These are phyloP conservation scores for Catharus fuscescens DNA, from an alignment of 2,113 vertebrate genomes.

Conservation along the genomic window DNA sequence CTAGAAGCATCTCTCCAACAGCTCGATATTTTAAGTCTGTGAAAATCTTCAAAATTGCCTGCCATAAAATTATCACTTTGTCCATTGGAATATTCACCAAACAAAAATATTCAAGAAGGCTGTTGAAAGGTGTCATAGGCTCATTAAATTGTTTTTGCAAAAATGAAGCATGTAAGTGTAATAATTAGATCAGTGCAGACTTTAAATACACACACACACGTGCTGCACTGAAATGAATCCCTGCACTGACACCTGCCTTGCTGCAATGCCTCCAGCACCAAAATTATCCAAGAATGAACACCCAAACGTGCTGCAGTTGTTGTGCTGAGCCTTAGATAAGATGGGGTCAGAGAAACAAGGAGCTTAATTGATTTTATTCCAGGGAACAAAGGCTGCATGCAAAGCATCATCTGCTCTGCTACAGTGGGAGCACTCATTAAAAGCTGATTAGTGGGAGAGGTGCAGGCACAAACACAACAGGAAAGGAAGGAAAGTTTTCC, in stretches of 20 bases:
- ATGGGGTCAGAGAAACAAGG: slow-evolving; percentile 32
- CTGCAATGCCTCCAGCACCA: slow-evolving; percentile 6
- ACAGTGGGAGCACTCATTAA: slow-evolving; percentile 52
- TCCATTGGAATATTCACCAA: not conserved
- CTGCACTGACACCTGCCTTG: not conserved
- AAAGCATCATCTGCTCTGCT: not conserved
- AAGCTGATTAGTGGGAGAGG: slow-evolving; percentile 57
- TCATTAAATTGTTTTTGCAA: not conserved
- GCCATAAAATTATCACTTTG: not conserved
- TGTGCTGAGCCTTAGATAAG: not conserved
- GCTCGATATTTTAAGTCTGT: not conserved
- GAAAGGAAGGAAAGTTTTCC: not conserved
- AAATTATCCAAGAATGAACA: not conserved
- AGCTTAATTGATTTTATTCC: slow-evolving; percentile 57
- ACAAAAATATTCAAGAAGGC: not conserved
- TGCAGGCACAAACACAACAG: not conserved
- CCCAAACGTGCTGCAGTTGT: slow-evolving; percentile 28
- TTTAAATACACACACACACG: not conserved
- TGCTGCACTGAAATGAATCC: not conserved
- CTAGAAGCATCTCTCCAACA: not conserved
- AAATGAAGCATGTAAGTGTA: not conserved
- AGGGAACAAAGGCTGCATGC: slow-evolving; percentile 29
- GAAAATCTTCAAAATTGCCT: not conserved
- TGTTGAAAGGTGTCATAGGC: not conserved
- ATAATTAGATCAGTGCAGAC: slow-evolving; percentile 16